These are phyloP conservation scores for Garra rufa DNA, from an alignment of 2,113 vertebrate species.

Conservation along the genomic window DNA sequence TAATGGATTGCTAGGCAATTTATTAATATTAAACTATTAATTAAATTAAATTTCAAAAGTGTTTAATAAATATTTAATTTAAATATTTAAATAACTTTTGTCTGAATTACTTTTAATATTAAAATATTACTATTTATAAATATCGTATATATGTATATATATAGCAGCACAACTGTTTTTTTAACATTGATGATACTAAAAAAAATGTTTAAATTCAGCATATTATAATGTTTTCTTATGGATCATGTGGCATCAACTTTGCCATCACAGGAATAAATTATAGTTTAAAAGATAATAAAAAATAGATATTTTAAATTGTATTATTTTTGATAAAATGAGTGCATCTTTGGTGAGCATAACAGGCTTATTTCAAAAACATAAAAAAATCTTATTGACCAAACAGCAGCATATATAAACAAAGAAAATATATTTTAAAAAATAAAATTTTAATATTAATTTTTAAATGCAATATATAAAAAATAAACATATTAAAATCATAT, in stretches of 20 bases:
- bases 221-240: not conserved
- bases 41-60: too few relatives aligned
- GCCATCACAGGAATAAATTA: not conserved
- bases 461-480: not conserved
- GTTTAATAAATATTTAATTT: too few relatives aligned
- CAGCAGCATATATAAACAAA: not conserved
- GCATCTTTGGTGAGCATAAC: not conserved
- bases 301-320: not conserved
- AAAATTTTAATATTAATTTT: too few relatives aligned
- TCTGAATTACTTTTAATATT: too few relatives aligned
- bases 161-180: not conserved
- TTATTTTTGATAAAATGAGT: not conserved
- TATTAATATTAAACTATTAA: too few relatives aligned
- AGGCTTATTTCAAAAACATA: not conserved
- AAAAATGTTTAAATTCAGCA: not conserved
- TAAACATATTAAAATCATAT: not conserved
- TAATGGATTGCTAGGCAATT: too few relatives aligned
- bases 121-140: too few relatives aligned
- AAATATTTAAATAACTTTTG: too few relatives aligned
- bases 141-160: too few relatives aligned
- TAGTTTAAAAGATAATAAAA: not conserved
- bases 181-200: not conserved
- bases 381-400: not conserved
- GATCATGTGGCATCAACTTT: not conserved
- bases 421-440: too few relatives aligned